Conservation (phyloP, 2,113 vertebrate species). For the Gavia stellata region DNA sequence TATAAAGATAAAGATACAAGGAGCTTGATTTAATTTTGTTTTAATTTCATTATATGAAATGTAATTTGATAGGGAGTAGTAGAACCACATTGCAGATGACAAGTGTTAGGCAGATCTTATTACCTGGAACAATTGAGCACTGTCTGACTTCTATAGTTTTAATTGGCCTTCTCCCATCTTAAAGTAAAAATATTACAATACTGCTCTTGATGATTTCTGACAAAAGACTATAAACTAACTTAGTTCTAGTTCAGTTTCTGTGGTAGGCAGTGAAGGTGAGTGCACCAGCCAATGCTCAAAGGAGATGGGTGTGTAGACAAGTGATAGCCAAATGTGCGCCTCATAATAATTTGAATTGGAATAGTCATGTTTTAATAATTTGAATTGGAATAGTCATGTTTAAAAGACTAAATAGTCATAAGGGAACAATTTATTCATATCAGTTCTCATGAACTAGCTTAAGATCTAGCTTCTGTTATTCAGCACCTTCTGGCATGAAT, state of each 20-base stretch:
- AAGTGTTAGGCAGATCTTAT: slow-evolving; percentile 28
- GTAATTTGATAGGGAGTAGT: slow-evolving; percentile 21
- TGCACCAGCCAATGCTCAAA: background rate
- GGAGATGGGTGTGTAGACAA: fast-evolving
- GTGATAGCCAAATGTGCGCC: fast-evolving
- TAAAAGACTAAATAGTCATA: background rate
- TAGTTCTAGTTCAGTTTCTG: background rate
- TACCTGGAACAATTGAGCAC: slow-evolving; percentile 10
- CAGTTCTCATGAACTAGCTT: background rate
- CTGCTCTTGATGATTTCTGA: background rate
- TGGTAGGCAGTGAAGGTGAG: background rate
- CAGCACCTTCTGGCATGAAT: background rate
- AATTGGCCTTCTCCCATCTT: background rate
- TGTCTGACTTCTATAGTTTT: background rate
- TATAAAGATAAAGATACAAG: background rate
- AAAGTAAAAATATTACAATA: background rate
- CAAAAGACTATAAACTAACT: background rate
- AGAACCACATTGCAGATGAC: background rate
- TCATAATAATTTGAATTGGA: background rate
- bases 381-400: background rate
- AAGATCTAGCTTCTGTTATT: background rate
- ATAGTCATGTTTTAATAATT: background rate
- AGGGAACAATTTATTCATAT: background rate
- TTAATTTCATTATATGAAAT: slow-evolving; percentile 27
- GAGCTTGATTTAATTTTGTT: slow-evolving; percentile 30